These are phyloP conservation scores for Drosophila prostipennis DNA, from an alignment of 2,888 invertebrate genomes.

Conservation along the genomic window DNA sequence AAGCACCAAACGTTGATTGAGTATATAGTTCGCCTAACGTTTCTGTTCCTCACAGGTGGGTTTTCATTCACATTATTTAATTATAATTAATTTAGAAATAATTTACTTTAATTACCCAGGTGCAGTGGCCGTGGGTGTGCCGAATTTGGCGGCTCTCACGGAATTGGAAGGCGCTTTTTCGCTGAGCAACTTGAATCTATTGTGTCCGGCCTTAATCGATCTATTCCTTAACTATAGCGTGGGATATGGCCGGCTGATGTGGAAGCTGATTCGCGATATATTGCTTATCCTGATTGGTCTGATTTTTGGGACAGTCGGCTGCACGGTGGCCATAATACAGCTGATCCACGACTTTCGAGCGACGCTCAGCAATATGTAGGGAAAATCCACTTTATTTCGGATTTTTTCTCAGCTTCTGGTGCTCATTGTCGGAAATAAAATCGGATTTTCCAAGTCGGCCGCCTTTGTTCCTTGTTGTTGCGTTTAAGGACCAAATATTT, in stretches of 20 bases:
- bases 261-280: slow-evolving; percentile 61
- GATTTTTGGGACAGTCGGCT: slow-evolving; percentile 58
- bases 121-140: slow-evolving; percentile 56
- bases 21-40: slow-evolving; percentile 43
- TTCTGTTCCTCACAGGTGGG: slow-evolving; percentile 54
- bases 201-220: slow-evolving; percentile 66
- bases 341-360: slow-evolving; percentile 48
- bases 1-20: slow-evolving; percentile 27
- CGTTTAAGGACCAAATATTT: slow-evolving; percentile 40
- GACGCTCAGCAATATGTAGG: slow-evolving; percentile 35
- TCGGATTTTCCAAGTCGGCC: slow-evolving; percentile 14
- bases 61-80: neutral
- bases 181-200: slow-evolving; percentile 55
- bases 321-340: slow-evolving; percentile 56
- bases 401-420: neutral
- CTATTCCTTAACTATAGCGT: slow-evolving; percentile 52
- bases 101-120: slow-evolving; percentile 25
- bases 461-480: slow-evolving; percentile 12
- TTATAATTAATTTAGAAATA: neutral
- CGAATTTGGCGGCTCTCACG: slow-evolving; percentile 62
- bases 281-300: slow-evolving; percentile 54
- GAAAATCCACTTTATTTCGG: neutral
- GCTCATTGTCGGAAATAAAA: slow-evolving; percentile 27
- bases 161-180: slow-evolving; percentile 67
- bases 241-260: slow-evolving; percentile 57